These are phyloP conservation scores for Ruditapes philippinarum DNA, from an alignment of 1,140 invertebrate species.

Conservation along the genomic window DNA sequence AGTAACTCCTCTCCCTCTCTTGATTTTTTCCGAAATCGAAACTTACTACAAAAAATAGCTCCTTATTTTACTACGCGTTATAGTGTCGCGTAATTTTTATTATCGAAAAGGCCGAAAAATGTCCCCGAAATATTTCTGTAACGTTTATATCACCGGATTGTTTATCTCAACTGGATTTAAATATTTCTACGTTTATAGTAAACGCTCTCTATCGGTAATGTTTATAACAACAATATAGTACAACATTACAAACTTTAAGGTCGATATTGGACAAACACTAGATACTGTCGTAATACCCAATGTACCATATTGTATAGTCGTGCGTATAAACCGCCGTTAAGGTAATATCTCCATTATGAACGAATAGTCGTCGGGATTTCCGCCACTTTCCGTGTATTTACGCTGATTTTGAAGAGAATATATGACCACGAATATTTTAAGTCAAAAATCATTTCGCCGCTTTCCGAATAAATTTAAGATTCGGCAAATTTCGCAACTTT, in stretches of 20 bases:
- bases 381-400: too few relatives aligned
- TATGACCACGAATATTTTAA: too few relatives aligned
- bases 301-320: too few relatives aligned
- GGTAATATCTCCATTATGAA: too few relatives aligned
- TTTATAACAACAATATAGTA: slow-evolving; percentile 28
- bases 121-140: slow-evolving; percentile 27
- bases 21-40: neutral
- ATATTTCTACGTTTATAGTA: slow-evolving; percentile 17
- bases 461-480: too few relatives aligned
- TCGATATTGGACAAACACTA: slow-evolving; percentile 39
- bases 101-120: neutral
- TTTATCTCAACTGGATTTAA: neutral
- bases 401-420: too few relatives aligned
- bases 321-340: too few relatives aligned
- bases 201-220: neutral
- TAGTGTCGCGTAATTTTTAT: neutral
- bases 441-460: too few relatives aligned
- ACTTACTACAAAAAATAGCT: neutral
- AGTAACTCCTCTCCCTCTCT: too few relatives aligned
- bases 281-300: slow-evolving; percentile 6
- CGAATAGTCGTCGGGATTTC: too few relatives aligned
- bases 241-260: slow-evolving; percentile 9
- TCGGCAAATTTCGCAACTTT: too few relatives aligned
- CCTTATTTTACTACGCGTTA: neutral
- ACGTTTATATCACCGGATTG: neutral